Conservation (phyloP, 2,113 vertebrate species). For the Erinaceus europaeus region DNA sequence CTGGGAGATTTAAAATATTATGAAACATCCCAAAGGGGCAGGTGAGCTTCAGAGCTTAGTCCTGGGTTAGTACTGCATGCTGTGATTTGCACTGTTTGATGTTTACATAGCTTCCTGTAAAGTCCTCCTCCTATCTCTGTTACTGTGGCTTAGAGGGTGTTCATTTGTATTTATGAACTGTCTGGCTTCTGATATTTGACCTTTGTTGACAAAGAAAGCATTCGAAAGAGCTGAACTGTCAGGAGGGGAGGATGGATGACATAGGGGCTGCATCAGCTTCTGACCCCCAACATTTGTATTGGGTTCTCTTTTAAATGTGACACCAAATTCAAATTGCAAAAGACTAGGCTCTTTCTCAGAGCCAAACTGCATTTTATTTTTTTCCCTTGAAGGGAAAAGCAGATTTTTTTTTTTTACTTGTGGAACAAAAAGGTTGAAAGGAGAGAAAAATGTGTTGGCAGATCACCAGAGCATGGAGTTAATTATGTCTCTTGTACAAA, state of each 20-base stretch:
- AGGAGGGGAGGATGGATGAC: background rate
- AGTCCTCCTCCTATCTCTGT: slow-evolving; percentile 29
- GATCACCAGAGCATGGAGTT: slow-evolving; percentile 40
- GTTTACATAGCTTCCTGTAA: slow-evolving; percentile 33
- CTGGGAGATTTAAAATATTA: slow-evolving; percentile 36
- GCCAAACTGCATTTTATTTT: background rate
- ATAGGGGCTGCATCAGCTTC: background rate
- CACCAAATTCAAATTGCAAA: slow-evolving; percentile 50
- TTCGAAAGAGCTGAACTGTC: slow-evolving; percentile 51
- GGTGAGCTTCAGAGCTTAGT: slow-evolving; percentile 27
- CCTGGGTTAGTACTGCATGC: background rate
- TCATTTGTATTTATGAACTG: slow-evolving; percentile 64
- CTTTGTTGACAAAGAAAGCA: slow-evolving; percentile 59
- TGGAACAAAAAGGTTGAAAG: background rate
- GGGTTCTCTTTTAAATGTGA: slow-evolving; percentile 9
- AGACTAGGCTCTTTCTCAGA: slow-evolving; percentile 48
- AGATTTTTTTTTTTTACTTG: slow-evolving; percentile 16
- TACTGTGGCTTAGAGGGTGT: slow-evolving; percentile 7
- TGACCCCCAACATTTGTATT: background rate
- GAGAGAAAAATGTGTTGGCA: background rate
- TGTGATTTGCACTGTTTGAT: background rate
- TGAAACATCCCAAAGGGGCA: slow-evolving; percentile 42
- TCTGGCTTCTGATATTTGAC: slow-evolving; percentile 70
- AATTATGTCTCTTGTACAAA: slow-evolving; percentile 47
- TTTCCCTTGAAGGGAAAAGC: slow-evolving; percentile 12